Evolutionary conservation across 2,113 vertebrate species (phyloP), one percentile per base, ranked within the genome.

Genomic region (Vicugna pacos): DNA sequence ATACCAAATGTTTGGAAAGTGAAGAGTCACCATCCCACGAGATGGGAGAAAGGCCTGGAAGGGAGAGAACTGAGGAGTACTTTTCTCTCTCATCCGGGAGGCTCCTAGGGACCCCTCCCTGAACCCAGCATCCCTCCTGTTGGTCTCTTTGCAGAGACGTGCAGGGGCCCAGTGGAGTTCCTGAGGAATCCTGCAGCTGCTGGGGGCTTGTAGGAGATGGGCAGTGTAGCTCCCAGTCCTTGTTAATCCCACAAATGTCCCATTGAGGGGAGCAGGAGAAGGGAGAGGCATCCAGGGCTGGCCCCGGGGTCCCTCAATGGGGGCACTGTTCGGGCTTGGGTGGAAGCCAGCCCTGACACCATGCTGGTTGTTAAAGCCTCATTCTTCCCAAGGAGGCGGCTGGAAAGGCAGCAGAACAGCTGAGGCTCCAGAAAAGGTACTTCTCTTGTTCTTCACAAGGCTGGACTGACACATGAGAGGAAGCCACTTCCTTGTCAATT

Each of bases 191-290:
- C 72, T 0, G 24, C 98, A 98, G 98, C 98, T 98, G 97, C 79
- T 93, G 69, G 38, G 93, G 93, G 94, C 97, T 96, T 32, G 17
- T 42, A 70, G 28, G 0, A 97, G 96, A 93, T 84, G 97, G 94
- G 81, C 87, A 95, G 93, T 64, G 94, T 96, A 91, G 86, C 97
- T 95, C 92, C 97, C 70, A 0, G 87, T 72, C 97, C 96, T 98
- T 76, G 32, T 97, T 97, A 91, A 35, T 2, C 0, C 94, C 54
- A 93, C 96, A 98, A 98, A 96, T 91, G 94, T 97, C 67, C 92
- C 95, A 97, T 98, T 99, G 98, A 98, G 86, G 96, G 90, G 19
- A 98, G 52, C 96, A 86, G 96, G 96, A 30, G 30, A 98, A 98
- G 95, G 97, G 85, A 79, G 35, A 58, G 96, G 95, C 92, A 96